Conservation (phyloP, 2,113 vertebrate species). For the Dasypus novemcinctus region DNA sequence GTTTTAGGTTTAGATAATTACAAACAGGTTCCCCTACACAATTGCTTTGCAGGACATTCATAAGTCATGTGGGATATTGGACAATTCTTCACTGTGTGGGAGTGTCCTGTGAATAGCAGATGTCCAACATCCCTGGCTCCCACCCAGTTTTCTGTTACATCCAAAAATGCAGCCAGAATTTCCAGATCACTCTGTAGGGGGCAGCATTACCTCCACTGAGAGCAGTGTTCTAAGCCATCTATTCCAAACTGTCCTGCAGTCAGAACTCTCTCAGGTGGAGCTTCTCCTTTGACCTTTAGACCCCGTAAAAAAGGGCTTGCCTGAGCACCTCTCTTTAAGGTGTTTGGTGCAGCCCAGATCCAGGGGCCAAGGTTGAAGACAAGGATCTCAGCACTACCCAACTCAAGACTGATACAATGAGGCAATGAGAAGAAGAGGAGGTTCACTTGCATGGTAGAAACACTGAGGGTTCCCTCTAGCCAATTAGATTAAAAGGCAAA, state of each 20-base stretch:
- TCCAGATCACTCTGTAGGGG: not conserved
- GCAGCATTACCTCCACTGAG: not conserved
- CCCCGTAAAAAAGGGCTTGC: not conserved
- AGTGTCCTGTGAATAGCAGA: not conserved
- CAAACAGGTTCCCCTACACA: constrained; percentile 6
- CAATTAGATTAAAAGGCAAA: constrained; percentile 29
- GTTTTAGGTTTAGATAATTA: constrained; percentile 7
- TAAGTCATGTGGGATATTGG: not conserved
- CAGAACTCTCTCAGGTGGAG: not conserved
- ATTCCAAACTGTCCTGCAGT: not conserved
- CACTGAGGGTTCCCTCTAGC: not conserved
- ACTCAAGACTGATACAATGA: not conserved
- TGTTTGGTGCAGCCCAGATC: not conserved
- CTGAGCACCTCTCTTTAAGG: not conserved
- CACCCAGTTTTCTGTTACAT: not conserved
- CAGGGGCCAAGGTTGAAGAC: not conserved
- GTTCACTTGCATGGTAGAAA: not conserved
- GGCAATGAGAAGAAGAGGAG: not conserved
- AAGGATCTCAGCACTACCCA: not conserved
- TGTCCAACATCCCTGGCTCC: not conserved
- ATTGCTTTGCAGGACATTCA: not conserved
- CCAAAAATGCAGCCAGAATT: not conserved
- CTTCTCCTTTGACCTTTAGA: constrained; percentile 4
- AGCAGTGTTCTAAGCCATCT: not conserved
- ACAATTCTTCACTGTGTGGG: not conserved